Evolutionary conservation across 2,888 invertebrate species (phyloP), one percentile per base, ranked within the genome.

Genomic region (Auanema sp.): DNA sequence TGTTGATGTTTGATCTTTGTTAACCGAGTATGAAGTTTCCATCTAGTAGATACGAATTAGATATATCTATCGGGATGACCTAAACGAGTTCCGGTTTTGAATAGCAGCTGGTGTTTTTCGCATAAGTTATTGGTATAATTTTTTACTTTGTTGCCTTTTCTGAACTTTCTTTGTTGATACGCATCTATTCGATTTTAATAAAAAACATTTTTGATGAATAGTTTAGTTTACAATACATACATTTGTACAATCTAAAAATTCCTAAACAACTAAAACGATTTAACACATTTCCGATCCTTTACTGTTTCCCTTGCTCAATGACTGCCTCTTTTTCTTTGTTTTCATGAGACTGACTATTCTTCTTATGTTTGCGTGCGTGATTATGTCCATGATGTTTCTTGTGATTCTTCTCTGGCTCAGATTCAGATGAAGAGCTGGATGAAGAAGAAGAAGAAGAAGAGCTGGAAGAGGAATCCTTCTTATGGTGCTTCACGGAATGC

Each of bases 381-480:
- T 43, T 11, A 11, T 43, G 43, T 43, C 43, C 43, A 43, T 47
- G 47, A 18, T 21, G 16, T 6, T 47, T 16, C 47, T 47, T 47
- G 47, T 47, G 47, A 33, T 33, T 3, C 33, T 47, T 16, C 21
- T 47, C 47, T 21, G 21, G 16, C 47, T 47, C 47, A 3, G 16
- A 18, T 47, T 47, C 47, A 16, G 47, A 47, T 18, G 47, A n/a
- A n/a, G n/a, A 47, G 47, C 47, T 47, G 47, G 47, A 43, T n/a
- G 43, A 47, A 47, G 47, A 47, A 3, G 47, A 47, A 18, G 47
- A 47, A 16, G 47, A 47, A 10, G 47, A 47, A 18, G 47, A 47
- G 47, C 47, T 47, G 47, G 47, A 47, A 18, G 47, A 47, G 4
- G 47, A 47, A 10, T 47, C 47, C 47, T 47, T 47, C 47, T 47